Conservation (phyloP, 2,113 vertebrate species). For the Himantopus leucocephalus region DNA sequence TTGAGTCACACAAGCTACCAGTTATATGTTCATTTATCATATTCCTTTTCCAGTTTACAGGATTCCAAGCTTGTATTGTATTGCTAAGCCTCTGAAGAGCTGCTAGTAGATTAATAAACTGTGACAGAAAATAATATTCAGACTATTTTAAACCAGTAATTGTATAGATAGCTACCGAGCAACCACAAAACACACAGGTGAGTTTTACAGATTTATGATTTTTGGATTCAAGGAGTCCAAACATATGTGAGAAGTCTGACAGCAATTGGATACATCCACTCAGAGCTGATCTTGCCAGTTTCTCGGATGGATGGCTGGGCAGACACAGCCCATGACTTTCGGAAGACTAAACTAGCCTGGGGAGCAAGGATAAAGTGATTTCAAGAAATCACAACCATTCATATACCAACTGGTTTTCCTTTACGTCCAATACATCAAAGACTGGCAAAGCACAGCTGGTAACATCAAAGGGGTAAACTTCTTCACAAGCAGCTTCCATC, state of each 20-base stretch:
- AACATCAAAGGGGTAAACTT: not conserved
- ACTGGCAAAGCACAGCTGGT: not conserved
- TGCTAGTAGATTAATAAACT: not conserved
- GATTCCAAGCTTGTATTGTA: not conserved
- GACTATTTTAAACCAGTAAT: not conserved
- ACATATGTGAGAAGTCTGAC: not conserved
- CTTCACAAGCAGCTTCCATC: not conserved
- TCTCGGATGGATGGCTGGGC: not conserved
- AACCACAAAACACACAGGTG: not conserved
- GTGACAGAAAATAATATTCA: not conserved
- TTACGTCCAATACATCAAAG: not conserved
- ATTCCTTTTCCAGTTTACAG: not conserved
- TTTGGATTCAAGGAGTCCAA: not conserved
- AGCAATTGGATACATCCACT: not conserved
- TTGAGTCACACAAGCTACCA: not conserved
- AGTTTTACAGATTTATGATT: not conserved
- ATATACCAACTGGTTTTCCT: not conserved
- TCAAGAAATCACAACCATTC: not conserved
- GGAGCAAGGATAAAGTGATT: not conserved
- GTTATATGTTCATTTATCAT: not conserved
- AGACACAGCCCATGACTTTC: not conserved
- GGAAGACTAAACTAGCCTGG: not conserved
- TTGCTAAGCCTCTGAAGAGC: not conserved
- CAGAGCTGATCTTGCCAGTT: not conserved
- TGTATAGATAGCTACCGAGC: not conserved